Base-by-base conservation (phyloP, 2,888 invertebrate species). In the Pterostichus madidus region DNA sequence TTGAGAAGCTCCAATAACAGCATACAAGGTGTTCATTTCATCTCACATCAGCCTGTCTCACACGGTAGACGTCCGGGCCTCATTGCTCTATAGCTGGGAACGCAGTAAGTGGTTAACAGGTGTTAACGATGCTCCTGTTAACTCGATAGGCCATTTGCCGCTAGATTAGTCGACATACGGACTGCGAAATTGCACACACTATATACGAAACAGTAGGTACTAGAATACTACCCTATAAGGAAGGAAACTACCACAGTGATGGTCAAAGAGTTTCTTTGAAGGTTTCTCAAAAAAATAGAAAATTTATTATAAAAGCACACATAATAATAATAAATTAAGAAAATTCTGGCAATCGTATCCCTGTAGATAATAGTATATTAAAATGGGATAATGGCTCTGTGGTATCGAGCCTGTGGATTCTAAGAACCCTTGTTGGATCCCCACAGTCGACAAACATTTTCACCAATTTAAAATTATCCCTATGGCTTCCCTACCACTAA, bases 41-140 rank as follows among this genome's bases (percentile, higher is more conserved):
- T 53, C 15, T 53, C 15, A 53, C n/a, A 53, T 53, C 10, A 49
- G 49, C n/a, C 49, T 11, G 10, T 49, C 53, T 15, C 6, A 15
- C 8, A 53, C 53, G 0, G 39, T 8, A 39, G 2, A 53, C 0
- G 53, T 15, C 15, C 15, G n/a, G 24, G 24, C 24, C 24, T 3
- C 24, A 24, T 24, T 2, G 2, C 24, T 2, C 39, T 5, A 39
- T 39, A 3, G 3, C 39, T 87, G 87, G 86, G 87, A 87, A 87
- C 86, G 83, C 82, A 84, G 86, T 86, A 87, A 87, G 87, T 87
- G 87, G 86, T 85, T 86, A 87, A 87, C 87, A 87, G 87, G 87
- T 87, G 87, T 85, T 86, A 85, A 84, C 85, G 86, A 87, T 86
- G 86, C 87, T 86, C 85, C 85, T 86, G 86, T 86, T 86, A 87